phyloP scores from a whole-genome alignment of 2,113 vertebrate species.

The Salvelinus alpinus region DNA sequence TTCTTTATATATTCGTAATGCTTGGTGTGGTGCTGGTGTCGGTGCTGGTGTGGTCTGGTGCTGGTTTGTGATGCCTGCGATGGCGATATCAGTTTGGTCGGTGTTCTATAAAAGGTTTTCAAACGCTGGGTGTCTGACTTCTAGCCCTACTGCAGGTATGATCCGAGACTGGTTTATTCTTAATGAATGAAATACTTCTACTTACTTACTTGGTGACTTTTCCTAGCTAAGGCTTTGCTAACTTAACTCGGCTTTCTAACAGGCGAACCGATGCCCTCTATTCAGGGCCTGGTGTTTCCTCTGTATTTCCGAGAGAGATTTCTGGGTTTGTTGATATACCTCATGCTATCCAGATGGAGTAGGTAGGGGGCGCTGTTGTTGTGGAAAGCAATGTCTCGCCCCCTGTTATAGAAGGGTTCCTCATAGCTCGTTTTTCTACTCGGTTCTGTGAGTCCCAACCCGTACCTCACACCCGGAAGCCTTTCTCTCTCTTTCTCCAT shows the following conservation, averaged over 20 bases:
- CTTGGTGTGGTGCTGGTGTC: background rate
- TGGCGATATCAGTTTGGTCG: slow-evolving; percentile 7
- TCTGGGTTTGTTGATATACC: slow-evolving; percentile 74
- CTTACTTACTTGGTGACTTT: slow-evolving; percentile 33
- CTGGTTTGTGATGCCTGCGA: slow-evolving; percentile 9
- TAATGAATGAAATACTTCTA: slow-evolving; percentile 13
- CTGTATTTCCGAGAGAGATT: slow-evolving; percentile 41
- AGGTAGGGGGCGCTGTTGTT: slow-evolving; percentile 59
- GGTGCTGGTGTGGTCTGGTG: slow-evolving; percentile 11
- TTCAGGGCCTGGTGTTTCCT: slow-evolving; percentile 46
- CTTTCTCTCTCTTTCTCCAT: slow-evolving; percentile 73
- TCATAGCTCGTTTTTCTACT: no score
- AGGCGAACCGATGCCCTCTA: slow-evolving; percentile 41
- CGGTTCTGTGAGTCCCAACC: slow-evolving; percentile 9
- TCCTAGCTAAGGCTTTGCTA: slow-evolving; percentile 43
- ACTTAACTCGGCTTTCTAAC: slow-evolving; percentile 43
- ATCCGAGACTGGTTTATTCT: slow-evolving; percentile 3
- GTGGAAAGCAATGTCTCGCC: slow-evolving; percentile 58
- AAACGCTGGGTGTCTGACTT: slow-evolving; percentile 11
- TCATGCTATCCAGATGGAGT: slow-evolving; percentile 65
- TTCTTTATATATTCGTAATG: slow-evolving; percentile 18
- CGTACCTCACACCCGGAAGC: slow-evolving; percentile 74
- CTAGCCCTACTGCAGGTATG: background rate
- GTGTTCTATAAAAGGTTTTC: background rate
- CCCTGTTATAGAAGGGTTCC: slow-evolving; percentile 34